Conservation (phyloP, 2,888 invertebrate genomes). For the Drosophila algonquin region DNA sequence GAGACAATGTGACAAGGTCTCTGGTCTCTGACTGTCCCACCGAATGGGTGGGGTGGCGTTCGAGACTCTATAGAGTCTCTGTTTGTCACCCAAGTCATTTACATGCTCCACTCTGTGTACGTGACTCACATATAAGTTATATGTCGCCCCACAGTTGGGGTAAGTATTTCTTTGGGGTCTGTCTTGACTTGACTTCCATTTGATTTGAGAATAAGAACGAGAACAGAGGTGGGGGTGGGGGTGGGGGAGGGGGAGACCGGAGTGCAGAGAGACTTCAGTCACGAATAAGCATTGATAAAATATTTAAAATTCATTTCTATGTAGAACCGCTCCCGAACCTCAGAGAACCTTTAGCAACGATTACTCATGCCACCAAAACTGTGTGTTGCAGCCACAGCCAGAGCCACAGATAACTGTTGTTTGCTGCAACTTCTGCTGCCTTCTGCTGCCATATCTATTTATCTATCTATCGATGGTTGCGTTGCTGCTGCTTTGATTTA, state of each 20-base stretch:
- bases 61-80: conserved; percentile 34
- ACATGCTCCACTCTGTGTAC: conserved; percentile 71
- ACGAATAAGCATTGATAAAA: conserved; percentile 73
- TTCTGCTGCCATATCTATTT: conserved; percentile 9
- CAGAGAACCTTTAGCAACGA: conserved; percentile 48
- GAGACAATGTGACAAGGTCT: conserved; percentile 73
- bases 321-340: conserved; percentile 51
- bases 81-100: conserved; percentile 79
- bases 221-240: conserved; percentile 48
- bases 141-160: conserved; percentile 22
- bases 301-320: conserved; percentile 79
- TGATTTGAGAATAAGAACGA: conserved; percentile 71
- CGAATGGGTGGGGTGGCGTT: conserved; percentile 1
- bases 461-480: conserved; percentile 38
- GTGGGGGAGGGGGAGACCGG: background rate
- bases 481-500: conserved; percentile 36
- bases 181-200: conserved; percentile 63
- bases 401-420: conserved; percentile 34
- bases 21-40: conserved; percentile 42
- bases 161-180: conserved; percentile 50
- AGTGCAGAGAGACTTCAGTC: conserved; percentile 48
- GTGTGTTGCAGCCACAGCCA: conserved; percentile 12
- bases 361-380: conserved; percentile 33
- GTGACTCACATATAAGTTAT: conserved; percentile 75
- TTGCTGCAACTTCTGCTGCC: conserved; percentile 23